A percentile compares a stretch with the other conserved stretches of the same genome.
phyloP scores from a whole-genome alignment of 2,797 vertebrate genomes.

The Acanthiza pusilla region DNA sequence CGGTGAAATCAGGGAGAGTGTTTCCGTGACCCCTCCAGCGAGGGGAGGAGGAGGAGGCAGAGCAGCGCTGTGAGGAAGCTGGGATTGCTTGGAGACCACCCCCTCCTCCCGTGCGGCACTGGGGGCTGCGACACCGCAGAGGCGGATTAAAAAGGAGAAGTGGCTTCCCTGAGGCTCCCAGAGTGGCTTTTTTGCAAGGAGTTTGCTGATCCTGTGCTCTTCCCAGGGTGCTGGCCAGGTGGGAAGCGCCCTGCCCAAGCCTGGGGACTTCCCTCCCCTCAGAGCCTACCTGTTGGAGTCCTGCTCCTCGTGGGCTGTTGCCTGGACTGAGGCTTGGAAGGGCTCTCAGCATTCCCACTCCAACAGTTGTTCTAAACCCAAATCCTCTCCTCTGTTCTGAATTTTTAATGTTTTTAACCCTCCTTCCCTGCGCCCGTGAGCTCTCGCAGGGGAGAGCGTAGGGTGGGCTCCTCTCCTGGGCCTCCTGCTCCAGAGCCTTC shows the following conservation, averaged over 20 bases:
- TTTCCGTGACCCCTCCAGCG: not conserved
- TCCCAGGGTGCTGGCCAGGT: not conserved
- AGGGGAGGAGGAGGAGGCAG: constrained; percentile 11
- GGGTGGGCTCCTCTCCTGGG: not conserved
- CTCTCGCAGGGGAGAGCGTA: not conserved
- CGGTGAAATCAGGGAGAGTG: constrained; percentile 55
- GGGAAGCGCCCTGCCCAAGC: not conserved
- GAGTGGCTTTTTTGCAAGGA: not conserved
- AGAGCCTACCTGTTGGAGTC: not conserved
- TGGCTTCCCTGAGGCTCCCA: not conserved
- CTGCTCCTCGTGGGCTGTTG: not conserved
- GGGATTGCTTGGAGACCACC: not conserved
- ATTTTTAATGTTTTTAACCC: constrained; percentile 9
- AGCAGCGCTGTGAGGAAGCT: not conserved
- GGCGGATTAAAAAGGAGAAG: constrained; percentile 30
- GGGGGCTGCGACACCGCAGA: not conserved
- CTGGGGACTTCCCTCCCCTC: not conserved
- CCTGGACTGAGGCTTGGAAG: not conserved
- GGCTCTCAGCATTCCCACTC: not conserved
- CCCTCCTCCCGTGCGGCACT: not conserved
- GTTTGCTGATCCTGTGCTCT: not conserved
- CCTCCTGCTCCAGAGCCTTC: not conserved
- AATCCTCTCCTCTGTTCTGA: not conserved
- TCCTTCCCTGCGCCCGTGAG: rapidly evolving
- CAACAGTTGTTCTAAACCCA: not conserved